Base-by-base conservation (phyloP, 2,113 vertebrate genomes). In the Turnix velox region DNA sequence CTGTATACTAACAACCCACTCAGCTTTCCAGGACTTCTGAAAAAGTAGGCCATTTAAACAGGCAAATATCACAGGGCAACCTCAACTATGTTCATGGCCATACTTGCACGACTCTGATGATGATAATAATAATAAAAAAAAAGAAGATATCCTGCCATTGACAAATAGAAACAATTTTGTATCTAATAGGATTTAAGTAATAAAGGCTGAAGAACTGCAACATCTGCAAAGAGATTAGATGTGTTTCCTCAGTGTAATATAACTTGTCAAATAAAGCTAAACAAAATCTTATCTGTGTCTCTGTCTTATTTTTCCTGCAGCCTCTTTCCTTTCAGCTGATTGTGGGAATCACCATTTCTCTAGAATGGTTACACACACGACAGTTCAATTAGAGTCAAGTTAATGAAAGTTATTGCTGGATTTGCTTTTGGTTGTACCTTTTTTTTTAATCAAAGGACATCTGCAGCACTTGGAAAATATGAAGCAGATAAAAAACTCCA, bases 181-280 rank as follows among this genome's bases (percentile, higher is more conserved):
- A 96, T 94, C 81, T 96, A 97, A 96, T 96, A 76, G 66, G 71
- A 97, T 97, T 97, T 95, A 95, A 95, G 91, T 96, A 97, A 96
- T 96, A 97, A 97, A 94, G 74, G 89, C 87, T 96, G 94, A 96
- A 95, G 76, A 74, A 88, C 84, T 95, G 94, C 90, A 96, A 95
- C 89, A 93, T 74, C 93, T 95, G 87, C 93, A 92, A 96, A 93
- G 93, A 96, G 91, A 97, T 97, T 96, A 97, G 95, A 94, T 93
- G 93, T 79, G 78, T 92, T 97, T 97, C 96, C 95, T 95, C 74
- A 43, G 86, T 93, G 80, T 96, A 97, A 97, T 97, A 97, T 96
- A 96, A 96, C 87, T 95, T 96, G 89, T 96, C 94, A 96, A 96
- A 96, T 96, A 96, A 88, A 97, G 87, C 90, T 93, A 77, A 97